Conservation (phyloP, 1,140 invertebrate genomes). For the Danaus plexippus region DNA sequence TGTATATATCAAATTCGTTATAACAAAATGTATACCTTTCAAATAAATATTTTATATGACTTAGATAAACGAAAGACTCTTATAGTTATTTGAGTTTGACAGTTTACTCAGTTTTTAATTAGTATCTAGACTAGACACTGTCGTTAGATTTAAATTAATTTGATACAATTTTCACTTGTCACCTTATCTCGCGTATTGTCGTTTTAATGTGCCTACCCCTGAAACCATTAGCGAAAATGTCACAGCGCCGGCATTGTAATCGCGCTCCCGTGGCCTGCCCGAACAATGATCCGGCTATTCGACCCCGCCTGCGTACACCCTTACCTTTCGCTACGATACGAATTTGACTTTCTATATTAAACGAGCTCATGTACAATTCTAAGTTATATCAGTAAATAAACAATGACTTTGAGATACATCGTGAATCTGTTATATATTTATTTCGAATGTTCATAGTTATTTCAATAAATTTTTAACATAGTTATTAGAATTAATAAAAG, state of each 20-base stretch:
- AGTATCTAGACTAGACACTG: constrained; percentile 13
- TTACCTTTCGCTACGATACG: constrained; percentile 58
- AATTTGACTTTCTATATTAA: constrained; percentile 61
- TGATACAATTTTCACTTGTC: constrained; percentile 68
- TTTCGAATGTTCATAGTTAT: too few relatives aligned
- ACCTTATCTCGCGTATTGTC: constrained; percentile 69
- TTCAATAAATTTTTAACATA: too few relatives aligned
- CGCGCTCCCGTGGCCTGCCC: constrained; percentile 52
- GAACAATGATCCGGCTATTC: constrained; percentile 61
- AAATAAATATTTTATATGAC: too few relatives aligned
- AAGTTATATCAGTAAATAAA: too few relatives aligned
- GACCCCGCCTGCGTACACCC: constrained; percentile 45
- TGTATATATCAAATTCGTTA: too few relatives aligned
- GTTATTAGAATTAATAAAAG: too few relatives aligned
- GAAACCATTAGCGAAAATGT: constrained; percentile 71
- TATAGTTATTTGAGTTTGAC: too few relatives aligned
- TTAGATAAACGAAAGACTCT: too few relatives aligned
- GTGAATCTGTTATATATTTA: too few relatives aligned
- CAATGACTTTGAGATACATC: too few relatives aligned
- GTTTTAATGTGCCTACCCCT: constrained; percentile 68
- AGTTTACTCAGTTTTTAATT: too few relatives aligned
- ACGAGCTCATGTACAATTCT: constrained; percentile 44
- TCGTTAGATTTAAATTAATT: constrained; percentile 60
- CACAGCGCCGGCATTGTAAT: constrained; percentile 64
- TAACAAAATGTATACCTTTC: too few relatives aligned